Evolutionary conservation across 1,140 invertebrate species (phyloP), one percentile per base, ranked within the genome.

Genomic region (Ceratosolen fusciceps): DNA sequence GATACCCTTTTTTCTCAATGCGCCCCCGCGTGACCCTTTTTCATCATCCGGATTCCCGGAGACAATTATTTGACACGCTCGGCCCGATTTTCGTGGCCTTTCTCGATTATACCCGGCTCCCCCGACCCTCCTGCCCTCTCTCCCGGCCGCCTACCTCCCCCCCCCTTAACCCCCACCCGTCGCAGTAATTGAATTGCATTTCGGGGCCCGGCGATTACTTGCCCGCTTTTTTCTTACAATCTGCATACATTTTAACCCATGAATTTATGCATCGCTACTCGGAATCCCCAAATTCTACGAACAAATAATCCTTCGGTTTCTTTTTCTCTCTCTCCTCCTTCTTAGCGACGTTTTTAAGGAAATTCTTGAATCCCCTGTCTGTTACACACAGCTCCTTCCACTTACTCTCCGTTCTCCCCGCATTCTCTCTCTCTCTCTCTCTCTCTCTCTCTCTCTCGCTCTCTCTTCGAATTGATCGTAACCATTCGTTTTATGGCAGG

Each of bases 41-140:
- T 60, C 65, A 62, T 80, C 74, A 39, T 34, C 39, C 31, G 37
- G 62, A 67, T 72, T 72, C 58, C 73, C 24, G 49, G 70, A 80
- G 74, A 65, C 65, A 67, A 76, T 72, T 76, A 67, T 75, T 74
- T 52, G 24, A 56, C 52, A 74, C 43, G 37, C 71, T 31, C 37
- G 58, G 54, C 62, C 65, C 21, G 67, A 16, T 78, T 78, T 68
- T 70, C 16, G 60, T 19, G n/a, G 26, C 31, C 31, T 43, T 68
- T 39, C 0, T 24, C 5, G 37, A n/a, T 31, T 34, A n/a, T n/a
- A n/a, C n/a, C n/a, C n/a, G n/a, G n/a, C n/a, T n/a, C n/a, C n/a
- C n/a, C n/a, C n/a, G n/a, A n/a, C n/a, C n/a, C n/a, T n/a, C n/a
- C n/a, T n/a, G n/a, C n/a, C n/a, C n/a, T n/a, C n/a, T n/a, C n/a